Evolutionary conservation across 1,140 invertebrate species (phyloP), one percentile per base, ranked within the genome.

Genomic region (Lasioglossum baleicum): DNA sequence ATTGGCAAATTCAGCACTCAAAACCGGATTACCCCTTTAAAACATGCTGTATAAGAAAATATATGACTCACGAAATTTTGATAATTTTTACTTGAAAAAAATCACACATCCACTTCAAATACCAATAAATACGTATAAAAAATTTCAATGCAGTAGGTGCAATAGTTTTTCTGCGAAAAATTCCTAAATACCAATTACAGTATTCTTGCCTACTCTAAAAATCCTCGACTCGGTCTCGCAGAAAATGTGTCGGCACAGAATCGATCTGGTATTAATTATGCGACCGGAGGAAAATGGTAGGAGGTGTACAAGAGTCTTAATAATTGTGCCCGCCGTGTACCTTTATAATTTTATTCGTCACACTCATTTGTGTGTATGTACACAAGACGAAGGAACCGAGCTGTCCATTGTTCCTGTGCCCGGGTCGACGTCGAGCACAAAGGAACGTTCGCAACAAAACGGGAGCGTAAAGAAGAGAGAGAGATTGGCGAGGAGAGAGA

Each of bases 321-420:
- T 26, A 26, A 71, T 44, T 61, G 61, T 26, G 35, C 0, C 7
- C 26, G 48, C 15, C 65, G 22, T 42, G 20, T 10, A 7, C n/a
- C n/a, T 35, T 64, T 26, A 44, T 67, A 67, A 67, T 75, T 58
- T 15, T 40, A 44, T 75, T 83, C 80, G 40, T 2, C n/a, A 22
- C 3, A 44, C 0, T 0, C 22, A 17, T 40, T 22, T 6, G 56
- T 7, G 8, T 2, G 22, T 51, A 26, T n/a, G 56, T 51, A 31
- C 35, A 13, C 42, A 69, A 67, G 65, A 31, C 53, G 63, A 67
- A 67, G 64, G n/a, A 68, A 40, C 44, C 64, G 17, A 10, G 53
- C 2, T 13, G 20, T 31, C 15, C 13, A 48, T 80, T 66, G 53
- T 80, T 3, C 7, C 20, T 5, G 56, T 8, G 51, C 31, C 48